A percentile compares a stretch with the other conserved stretches of the same genome.
phyloP scores from a whole-genome alignment of 1,140 invertebrate species.

The Uloborus diversus region DNA sequence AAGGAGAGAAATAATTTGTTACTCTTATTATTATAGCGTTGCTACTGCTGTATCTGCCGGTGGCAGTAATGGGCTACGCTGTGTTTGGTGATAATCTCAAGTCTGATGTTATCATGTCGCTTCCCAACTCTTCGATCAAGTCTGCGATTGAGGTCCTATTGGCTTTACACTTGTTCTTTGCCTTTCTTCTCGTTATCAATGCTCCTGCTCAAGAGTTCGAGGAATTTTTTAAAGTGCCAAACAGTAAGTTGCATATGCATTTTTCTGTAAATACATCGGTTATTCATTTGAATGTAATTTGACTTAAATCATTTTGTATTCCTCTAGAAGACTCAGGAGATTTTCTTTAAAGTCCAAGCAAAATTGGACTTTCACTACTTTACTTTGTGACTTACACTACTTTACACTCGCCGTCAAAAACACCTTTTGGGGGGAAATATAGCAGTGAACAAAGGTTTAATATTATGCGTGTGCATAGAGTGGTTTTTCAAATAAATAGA shows the following conservation, averaged over 20 bases:
- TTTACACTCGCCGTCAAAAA: no score
- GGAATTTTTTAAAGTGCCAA: slow-evolving; percentile 73
- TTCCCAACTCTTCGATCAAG: slow-evolving; percentile 61
- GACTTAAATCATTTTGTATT: no score
- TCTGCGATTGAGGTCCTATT: slow-evolving; percentile 71
- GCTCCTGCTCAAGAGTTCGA: slow-evolving; percentile 77
- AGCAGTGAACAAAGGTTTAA: no score
- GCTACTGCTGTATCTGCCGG: slow-evolving; percentile 70
- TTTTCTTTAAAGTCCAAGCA: no score
- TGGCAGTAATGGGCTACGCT: slow-evolving; percentile 65
- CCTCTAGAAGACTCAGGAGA: no score
- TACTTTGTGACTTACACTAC: no score
- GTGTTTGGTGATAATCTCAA: background rate
- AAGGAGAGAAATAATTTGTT: no score
- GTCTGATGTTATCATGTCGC: slow-evolving; percentile 12
- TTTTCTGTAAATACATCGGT: slow-evolving; percentile 70
- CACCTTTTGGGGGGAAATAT: no score
- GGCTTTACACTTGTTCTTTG: slow-evolving; percentile 72
- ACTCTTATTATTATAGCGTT: slow-evolving; percentile 70
- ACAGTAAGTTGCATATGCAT: slow-evolving; percentile 73
- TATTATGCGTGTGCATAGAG: no score
- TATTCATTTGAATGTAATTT: no score
- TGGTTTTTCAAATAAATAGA: no score
- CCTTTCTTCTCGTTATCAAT: slow-evolving; percentile 75
- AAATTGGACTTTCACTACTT: no score